A percentile compares a stretch with the other conserved stretches of the same genome.
These are phyloP conservation scores for Euborellia annulipes DNA, from an alignment of 1,140 invertebrate genomes.

Conservation along the genomic window DNA sequence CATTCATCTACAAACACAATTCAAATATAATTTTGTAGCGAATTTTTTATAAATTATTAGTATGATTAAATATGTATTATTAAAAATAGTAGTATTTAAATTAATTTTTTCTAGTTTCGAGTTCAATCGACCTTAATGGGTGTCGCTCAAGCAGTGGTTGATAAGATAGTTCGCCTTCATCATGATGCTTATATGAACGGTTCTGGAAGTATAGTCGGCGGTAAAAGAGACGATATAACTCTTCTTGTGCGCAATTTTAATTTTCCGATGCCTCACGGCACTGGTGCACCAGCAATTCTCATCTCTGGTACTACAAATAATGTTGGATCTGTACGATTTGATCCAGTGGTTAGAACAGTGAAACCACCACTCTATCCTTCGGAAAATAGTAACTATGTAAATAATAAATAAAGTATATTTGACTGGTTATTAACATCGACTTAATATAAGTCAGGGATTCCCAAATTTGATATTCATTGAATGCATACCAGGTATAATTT, in stretches of 20 bases:
- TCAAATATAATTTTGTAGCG: too few relatives aligned
- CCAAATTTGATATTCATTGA: too few relatives aligned
- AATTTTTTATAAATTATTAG: too few relatives aligned
- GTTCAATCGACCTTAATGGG: constrained; percentile 62
- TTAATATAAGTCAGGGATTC: too few relatives aligned
- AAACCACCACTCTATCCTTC: constrained; percentile 8
- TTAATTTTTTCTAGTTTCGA: constrained; percentile 59
- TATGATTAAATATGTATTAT: too few relatives aligned
- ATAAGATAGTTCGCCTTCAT: constrained; percentile 70
- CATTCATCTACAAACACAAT: too few relatives aligned
- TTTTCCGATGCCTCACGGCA: constrained; percentile 50
- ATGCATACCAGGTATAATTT: too few relatives aligned
- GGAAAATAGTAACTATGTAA: too few relatives aligned
- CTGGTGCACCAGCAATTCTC: constrained; percentile 25
- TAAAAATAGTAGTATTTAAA: too few relatives aligned
- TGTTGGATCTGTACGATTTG: constrained; percentile 30
- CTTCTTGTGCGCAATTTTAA: constrained; percentile 77
- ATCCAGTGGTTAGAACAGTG: constrained; percentile 36
- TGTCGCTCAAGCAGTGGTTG: constrained; percentile 73
- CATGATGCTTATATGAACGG: constrained; percentile 61
- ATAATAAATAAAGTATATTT: too few relatives aligned
- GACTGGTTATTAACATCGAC: too few relatives aligned
- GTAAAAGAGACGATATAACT: constrained; percentile 62
- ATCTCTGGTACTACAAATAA: constrained; percentile 25
- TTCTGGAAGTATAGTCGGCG: constrained; percentile 18